These are phyloP conservation scores for Drosophila paulistorum DNA, from an alignment of 1,140 invertebrate species.

Conservation along the genomic window DNA sequence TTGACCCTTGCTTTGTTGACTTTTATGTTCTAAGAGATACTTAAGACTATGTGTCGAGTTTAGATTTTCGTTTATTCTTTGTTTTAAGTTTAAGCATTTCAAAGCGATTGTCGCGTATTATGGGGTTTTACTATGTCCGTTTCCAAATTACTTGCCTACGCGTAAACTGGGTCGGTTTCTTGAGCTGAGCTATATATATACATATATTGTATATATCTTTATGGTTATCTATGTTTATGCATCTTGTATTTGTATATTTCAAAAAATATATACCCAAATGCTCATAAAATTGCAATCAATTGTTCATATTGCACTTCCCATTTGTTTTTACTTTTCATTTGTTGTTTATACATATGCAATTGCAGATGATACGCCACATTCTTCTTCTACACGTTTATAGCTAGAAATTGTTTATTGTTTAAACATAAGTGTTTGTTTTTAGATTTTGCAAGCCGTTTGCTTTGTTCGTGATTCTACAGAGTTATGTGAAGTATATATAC, in stretches of 20 bases:
- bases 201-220: constrained; percentile 50
- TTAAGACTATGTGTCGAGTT: constrained; percentile 60
- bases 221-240: constrained; percentile 41
- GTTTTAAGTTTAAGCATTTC: constrained; percentile 67
- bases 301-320: constrained; percentile 48
- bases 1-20: constrained; percentile 33
- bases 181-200: constrained; percentile 62
- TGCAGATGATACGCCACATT: constrained; percentile 37
- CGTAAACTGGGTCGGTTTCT: constrained; percentile 63
- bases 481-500: constrained; percentile 56
- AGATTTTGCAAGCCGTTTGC: constrained; percentile 56
- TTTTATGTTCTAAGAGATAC: constrained; percentile 31
- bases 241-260: constrained; percentile 60
- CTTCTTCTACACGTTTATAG: constrained; percentile 53
- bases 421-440: constrained; percentile 27
- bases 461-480: constrained; percentile 52
- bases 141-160: constrained; percentile 65
- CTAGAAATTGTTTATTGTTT: constrained; percentile 43
- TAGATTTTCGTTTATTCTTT: constrained; percentile 20
- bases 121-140: constrained; percentile 44
- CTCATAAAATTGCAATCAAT: constrained; percentile 55
- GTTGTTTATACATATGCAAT: constrained; percentile 33
- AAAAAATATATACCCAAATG: constrained; percentile 77
- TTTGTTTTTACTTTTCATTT: constrained; percentile 37
- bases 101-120: constrained; percentile 79